phyloP scores from a whole-genome alignment of 2,797 vertebrate genomes.

The Balearica regulorum region DNA sequence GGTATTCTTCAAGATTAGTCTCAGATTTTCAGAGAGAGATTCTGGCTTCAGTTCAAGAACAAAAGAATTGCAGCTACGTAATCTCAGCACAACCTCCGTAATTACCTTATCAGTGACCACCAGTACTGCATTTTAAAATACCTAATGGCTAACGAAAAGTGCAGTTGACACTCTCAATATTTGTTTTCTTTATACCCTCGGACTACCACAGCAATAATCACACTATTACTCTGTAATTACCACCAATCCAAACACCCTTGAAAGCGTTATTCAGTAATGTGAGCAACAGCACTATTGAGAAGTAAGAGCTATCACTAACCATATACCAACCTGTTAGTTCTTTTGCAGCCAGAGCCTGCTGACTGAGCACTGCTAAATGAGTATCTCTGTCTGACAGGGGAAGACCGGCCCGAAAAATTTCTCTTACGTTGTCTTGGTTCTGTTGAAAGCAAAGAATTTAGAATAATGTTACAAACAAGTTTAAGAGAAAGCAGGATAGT shows the following conservation, averaged over 20 bases:
- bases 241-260: not conserved
- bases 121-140: not conserved
- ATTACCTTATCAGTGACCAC: not conserved
- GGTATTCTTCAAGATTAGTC: not conserved
- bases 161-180: not conserved
- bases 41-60: not conserved
- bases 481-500: not conserved
- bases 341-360: constrained; percentile 84
- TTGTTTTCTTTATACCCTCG: not conserved
- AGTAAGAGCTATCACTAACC: not conserved
- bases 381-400: constrained; percentile 81
- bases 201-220: not conserved
- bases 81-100: not conserved
- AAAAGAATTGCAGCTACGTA: not conserved
- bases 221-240: not conserved
- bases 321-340: constrained; percentile 79
- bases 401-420: constrained; percentile 79
- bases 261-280: not conserved
- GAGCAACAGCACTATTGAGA: not conserved
- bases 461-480: not conserved
- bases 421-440: constrained; percentile 81
- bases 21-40: not conserved
- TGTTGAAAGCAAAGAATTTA: constrained; percentile 30
- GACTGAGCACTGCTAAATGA: constrained; percentile 78
- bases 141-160: not conserved